Evolutionary conservation across 2,113 vertebrate species (phyloP).

Genomic region (Hippocampus mohnikei): DNA sequence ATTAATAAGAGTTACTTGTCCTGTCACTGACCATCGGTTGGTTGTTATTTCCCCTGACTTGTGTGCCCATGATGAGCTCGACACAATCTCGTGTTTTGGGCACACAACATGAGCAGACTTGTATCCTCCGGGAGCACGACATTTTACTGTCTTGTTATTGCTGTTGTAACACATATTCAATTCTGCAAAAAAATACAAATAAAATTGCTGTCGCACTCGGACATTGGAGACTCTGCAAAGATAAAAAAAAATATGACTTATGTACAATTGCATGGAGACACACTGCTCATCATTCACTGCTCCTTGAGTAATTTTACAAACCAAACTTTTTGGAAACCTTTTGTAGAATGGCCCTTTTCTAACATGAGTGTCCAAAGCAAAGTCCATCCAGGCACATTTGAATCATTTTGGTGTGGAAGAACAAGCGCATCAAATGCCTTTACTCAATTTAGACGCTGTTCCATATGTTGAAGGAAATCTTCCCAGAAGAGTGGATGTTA

Average conservation of each 20-base stretch:
- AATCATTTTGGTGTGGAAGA: neutral
- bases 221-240: neutral
- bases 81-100: neutral
- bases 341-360: neutral
- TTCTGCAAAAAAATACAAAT: neutral
- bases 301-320: neutral
- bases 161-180: neutral
- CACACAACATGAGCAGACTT: neutral
- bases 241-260: neutral
- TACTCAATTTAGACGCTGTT: no score
- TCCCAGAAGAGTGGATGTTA: no score
- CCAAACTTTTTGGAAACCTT: neutral
- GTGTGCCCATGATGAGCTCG: neutral
- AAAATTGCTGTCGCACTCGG: neutral
- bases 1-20: conserved; percentile 4
- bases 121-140: neutral
- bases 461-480: no score
- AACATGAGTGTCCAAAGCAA: no score
- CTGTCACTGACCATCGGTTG: neutral
- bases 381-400: neutral
- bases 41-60: conserved; percentile 7
- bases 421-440: neutral
- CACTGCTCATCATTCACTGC: neutral
- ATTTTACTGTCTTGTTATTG: neutral
- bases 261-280: neutral